Base-by-base conservation (phyloP, 2,113 vertebrate genomes). In the Brachirus orientalis region DNA sequence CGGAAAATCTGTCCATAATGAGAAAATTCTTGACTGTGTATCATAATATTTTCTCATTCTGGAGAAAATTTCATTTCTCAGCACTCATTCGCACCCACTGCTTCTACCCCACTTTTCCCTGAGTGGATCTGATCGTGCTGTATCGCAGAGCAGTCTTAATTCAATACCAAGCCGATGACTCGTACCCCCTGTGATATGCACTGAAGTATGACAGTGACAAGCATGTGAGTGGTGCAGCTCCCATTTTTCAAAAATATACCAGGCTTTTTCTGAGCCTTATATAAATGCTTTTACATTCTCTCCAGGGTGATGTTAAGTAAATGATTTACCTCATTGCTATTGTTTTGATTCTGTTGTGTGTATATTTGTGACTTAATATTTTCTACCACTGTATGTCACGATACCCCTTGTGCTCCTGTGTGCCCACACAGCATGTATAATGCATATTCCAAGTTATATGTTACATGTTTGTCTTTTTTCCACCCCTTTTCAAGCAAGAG, bases 401-500 rank as follows among this genome's bases (percentile, higher is more conserved):
- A 12, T 53, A 41, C n/a, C 59, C 55, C 43, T 46, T 36, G 13
- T 45, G 59, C 62, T 37, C 60, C 63, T 50, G 1, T 53, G 72
- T 77, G 72, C 82, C 77, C 75, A 37, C 71, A 67, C 63, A 61
- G 22, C 86, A 88, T 89, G 83, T 80, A 79, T 86, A 85, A 89
- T 88, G 81, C 83, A 86, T 86, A 77, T 65, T 77, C 67, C 64
- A 86, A 89, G 88, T 86, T 75, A 86, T 77, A 80, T 80, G 79
- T 79, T 82, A 65, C 69, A 76, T 76, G 82, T 85, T 72, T 78
- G 76, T 72, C 63, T 75, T 54, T 54, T 10, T 43, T 7, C 18
- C 35, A 8, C 28, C 10, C 18, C 22, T 12, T 18, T 36, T 16
- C 18, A 63, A 36, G 48, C 63, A 59, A 61, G 77, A 63, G 50